Evolutionary conservation across 2,113 vertebrate genomes (phyloP), one percentile per base, ranked within the genome.

Genomic region (Romanogobio albipinnatus): DNA sequence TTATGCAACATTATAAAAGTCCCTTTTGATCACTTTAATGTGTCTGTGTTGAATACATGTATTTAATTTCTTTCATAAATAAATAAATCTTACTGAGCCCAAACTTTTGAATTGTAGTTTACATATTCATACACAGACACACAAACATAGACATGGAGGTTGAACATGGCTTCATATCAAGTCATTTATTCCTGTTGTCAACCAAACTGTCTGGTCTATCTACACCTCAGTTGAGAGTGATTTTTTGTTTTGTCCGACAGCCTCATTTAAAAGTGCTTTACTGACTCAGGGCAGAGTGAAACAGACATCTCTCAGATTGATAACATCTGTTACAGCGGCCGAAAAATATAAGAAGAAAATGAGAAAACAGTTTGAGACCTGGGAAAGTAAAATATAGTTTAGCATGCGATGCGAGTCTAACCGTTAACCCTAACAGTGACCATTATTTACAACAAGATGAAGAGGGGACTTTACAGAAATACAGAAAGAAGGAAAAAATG

Each of bases 261-360:
- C 22, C 81, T 71, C 33, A 58, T 58, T 82, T 70, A 71, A 82
- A 82, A 71, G 81, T 56, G 66, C 66, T 82, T 82, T 82, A 82
- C 49, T 24, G 47, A 82, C 81, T 82, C 19, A 70, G 47, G 81
- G 11, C 64, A 24, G 64, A 82, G 64, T 82, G 49, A 14, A 82
- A 82, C 19, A 24, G 66, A 82, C 66, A 71, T 82, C 29, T 71
- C 66, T 71, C 49, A 36, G 66, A 82, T 71, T 82, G 81, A 82
- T 82, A 82, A 58, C 81, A 82, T 82, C 81, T 82, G 81, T 82
- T 82, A 71, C 33, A 82, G 81, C n/a, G 22, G 43, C 47, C 0
- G 76, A 39, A 78, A 59, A 59, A 43, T 24, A 36, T 71, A 56
- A 82, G 19, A 51, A 29, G 47, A 58, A 82, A 82, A 71, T 71